These are phyloP conservation scores for Cataglyphis altisquamis DNA, from an alignment of 2,888 invertebrate genomes.

Conservation along the genomic window DNA sequence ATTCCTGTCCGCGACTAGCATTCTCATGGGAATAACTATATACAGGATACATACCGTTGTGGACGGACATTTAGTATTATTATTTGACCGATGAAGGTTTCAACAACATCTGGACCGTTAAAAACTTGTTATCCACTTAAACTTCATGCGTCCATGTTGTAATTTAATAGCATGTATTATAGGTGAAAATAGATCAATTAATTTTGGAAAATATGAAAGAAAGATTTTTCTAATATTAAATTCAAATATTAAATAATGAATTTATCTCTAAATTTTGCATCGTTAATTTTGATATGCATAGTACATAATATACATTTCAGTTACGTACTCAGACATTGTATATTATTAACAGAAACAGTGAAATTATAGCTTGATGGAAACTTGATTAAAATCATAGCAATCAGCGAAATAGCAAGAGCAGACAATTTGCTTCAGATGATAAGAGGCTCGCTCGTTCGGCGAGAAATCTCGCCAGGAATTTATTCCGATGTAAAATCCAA, in stretches of 20 bases:
- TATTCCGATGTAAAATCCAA: conserved; percentile 36
- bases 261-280: not conserved
- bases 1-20: conserved; percentile 2
- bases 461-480: conserved; percentile 18
- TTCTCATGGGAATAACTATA: not conserved
- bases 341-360: not conserved
- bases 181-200: not conserved
- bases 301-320: not conserved
- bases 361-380: not conserved
- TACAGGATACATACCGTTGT: not conserved
- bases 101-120: not conserved
- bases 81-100: not conserved
- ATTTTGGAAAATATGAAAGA: not conserved
- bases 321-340: not conserved
- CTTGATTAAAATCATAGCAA: not conserved
- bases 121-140: not conserved
- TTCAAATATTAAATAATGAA: not conserved
- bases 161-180: not conserved
- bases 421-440: conserved; percentile 22
- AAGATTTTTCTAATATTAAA: not conserved
- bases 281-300: not conserved
- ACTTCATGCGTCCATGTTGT: not conserved
- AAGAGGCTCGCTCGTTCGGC: not conserved
- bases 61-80: not conserved
- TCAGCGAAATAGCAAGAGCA: not conserved